Evolutionary conservation across 2,113 vertebrate genomes (phyloP), one percentile per base, ranked within the genome.

Genomic region (Trematocara nigrifrons): DNA sequence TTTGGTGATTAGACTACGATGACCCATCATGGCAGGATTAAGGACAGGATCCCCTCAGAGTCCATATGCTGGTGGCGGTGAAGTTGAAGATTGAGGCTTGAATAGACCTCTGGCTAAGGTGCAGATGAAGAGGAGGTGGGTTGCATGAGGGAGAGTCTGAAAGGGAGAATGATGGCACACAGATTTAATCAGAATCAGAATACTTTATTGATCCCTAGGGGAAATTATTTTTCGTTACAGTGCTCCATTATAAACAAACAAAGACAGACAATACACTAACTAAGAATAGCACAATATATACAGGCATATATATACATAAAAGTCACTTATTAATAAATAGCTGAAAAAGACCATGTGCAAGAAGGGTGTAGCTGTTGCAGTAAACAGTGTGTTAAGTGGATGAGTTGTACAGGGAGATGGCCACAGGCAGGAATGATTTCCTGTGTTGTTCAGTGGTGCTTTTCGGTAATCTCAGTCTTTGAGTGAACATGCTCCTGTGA

Each of bases 331-430:
- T 26, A 56, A 7, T 56, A 56, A 26, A 31, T 31, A 31, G 29
- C 29, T 31, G 29, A 31, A 31, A 31, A 31, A 31, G 29, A 31
- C 6, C 29, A 31, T 31, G 29, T 31, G 29, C 29, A 31, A 31
- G 29, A 31, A 31, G 29, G 29, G 29, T 31, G 29, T 31, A 31
- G 29, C 29, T 31, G 29, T 31, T 6, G 29, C 29, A 31, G 29
- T 31, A 31, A 31, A 31, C 29, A 31, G 29, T 31, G 29, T 31
- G 5, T 31, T 31, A 31, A 31, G 29, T 31, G 29, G 29, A 31
- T 0, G 10, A 1, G 53, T 54, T 13, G 20, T 54, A 0, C 0
- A 13, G 11, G 6, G 20, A 1, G 53, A 38, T 38, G 35, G 35
- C 10, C 53, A 54, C 20, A 54, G 20, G 3, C 52, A 54, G 52